These are phyloP conservation scores for Hedychridium roseum DNA, from an alignment of 2,888 invertebrate genomes.

Conservation along the genomic window DNA sequence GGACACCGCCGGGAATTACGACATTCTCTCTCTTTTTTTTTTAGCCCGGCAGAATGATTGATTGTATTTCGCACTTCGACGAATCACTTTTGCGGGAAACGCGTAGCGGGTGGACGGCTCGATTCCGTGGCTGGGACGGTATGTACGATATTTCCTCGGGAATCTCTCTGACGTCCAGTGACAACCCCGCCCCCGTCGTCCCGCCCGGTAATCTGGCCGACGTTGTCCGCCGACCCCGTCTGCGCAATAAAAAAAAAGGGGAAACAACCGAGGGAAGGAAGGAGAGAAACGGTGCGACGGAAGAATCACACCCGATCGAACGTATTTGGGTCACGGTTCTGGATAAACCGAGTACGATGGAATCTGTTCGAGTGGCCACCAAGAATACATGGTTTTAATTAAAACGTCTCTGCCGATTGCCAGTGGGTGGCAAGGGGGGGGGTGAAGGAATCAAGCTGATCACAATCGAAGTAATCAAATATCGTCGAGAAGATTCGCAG, in stretches of 20 bases:
- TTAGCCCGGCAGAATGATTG: too few relatives aligned
- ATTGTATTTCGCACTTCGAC: too few relatives aligned
- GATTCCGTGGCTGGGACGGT: too few relatives aligned
- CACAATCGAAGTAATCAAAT: too few relatives aligned
- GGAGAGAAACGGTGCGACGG: not conserved
- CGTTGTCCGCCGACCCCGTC: conserved; percentile 1
- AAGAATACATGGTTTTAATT: conserved; percentile 39
- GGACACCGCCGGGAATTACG: too few relatives aligned
- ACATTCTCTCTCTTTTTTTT: too few relatives aligned
- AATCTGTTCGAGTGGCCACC: conserved; percentile 29
- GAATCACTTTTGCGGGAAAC: not conserved
- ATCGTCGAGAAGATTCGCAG: too few relatives aligned
- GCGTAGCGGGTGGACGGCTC: not conserved
- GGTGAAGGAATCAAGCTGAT: too few relatives aligned
- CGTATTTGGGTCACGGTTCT: conserved; percentile 33
- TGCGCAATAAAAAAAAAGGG: conserved; percentile 15
- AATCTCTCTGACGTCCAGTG: not conserved
- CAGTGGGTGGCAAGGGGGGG: too few relatives aligned
- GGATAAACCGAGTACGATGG: conserved; percentile 37
- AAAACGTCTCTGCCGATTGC: conserved; percentile 30
- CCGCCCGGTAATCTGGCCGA: conserved; percentile 5
- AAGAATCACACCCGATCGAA: not conserved
- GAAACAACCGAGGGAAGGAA: not conserved
- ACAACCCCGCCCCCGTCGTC: not conserved
- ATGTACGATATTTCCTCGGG: too few relatives aligned